Evolutionary conservation across 2,113 vertebrate species (phyloP).

Genomic region (Thalassoma bifasciatum): DNA sequence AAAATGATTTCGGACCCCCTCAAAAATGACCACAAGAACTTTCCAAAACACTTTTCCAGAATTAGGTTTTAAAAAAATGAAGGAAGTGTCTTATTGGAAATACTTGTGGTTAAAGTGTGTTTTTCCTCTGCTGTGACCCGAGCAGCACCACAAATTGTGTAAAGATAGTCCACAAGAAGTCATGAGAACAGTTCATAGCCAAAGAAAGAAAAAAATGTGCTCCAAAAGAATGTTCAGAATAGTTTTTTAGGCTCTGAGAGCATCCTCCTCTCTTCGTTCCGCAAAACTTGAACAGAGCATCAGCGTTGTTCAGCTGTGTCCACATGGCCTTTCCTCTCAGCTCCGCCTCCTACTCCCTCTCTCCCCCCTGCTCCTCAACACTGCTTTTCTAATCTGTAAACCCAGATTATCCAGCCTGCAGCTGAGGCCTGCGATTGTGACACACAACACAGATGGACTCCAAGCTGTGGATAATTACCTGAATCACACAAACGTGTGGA

Average conservation of each 20-base stretch:
- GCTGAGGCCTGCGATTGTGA: conserved; percentile 46
- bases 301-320: conserved; percentile 34
- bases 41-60: conserved; percentile 31
- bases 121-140: conserved; percentile 25
- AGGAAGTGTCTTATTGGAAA: conserved; percentile 34
- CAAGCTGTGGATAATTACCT: conserved; percentile 73
- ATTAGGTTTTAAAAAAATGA: conserved; percentile 41
- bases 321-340: conserved; percentile 53
- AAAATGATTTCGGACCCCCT: conserved; percentile 23
- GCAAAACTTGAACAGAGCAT: conserved; percentile 26
- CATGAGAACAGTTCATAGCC: conserved; percentile 9
- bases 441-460: conserved; percentile 80
- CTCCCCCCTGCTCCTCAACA: conserved; percentile 63
- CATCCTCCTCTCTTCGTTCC: conserved; percentile 26
- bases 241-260: conserved; percentile 13
- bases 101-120: conserved; percentile 41
- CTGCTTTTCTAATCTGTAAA: conserved; percentile 87
- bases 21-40: conserved; percentile 45
- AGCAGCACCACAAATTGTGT: conserved; percentile 27
- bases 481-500: conserved; percentile 47
- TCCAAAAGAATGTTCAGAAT: conserved; percentile 4
- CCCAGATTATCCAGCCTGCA: conserved; percentile 86
- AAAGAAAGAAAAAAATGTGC: conserved; percentile 7
- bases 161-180: conserved; percentile 26
- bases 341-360: conserved; percentile 10